These are phyloP conservation scores for Rafetus swinhoei DNA, from an alignment of 2,113 vertebrate species.

Conservation along the genomic window DNA sequence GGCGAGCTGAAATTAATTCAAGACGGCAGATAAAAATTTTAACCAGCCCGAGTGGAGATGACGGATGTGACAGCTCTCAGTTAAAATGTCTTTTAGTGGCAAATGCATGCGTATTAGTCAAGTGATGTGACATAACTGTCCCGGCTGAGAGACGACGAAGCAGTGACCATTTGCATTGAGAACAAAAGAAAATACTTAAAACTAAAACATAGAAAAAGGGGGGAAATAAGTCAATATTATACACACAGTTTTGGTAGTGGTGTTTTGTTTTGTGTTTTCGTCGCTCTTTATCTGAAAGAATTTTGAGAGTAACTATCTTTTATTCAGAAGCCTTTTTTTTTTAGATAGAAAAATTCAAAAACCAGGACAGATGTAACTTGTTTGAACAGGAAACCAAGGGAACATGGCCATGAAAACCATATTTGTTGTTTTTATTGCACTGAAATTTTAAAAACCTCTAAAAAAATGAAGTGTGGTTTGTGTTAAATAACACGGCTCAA, in stretches of 20 bases:
- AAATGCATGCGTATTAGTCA: conserved; percentile 85
- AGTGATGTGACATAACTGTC: conserved; percentile 84
- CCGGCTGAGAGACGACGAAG: conserved; percentile 78
- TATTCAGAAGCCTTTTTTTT: neutral
- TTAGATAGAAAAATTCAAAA: neutral
- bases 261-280: accelerated
- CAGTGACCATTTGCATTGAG: conserved; percentile 82
- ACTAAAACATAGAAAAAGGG: conserved; percentile 7
- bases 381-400: neutral
- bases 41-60: conserved; percentile 83
- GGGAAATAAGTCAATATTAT: neutral
- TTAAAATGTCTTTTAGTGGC: conserved; percentile 87
- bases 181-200: conserved; percentile 81
- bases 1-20: conserved; percentile 88
- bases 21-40: conserved; percentile 87
- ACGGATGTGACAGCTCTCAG: conserved; percentile 87
- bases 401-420: neutral
- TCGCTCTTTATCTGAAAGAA: neutral
- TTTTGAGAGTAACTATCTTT: conserved; percentile 6
- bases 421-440: neutral
- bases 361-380: neutral
- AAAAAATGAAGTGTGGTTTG: neutral
- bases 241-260: neutral
- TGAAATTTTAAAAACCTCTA: neutral
- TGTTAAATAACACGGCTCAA: neutral